phyloP scores from a whole-genome alignment of 2,113 vertebrate species.

The Barnardius zonarius region DNA sequence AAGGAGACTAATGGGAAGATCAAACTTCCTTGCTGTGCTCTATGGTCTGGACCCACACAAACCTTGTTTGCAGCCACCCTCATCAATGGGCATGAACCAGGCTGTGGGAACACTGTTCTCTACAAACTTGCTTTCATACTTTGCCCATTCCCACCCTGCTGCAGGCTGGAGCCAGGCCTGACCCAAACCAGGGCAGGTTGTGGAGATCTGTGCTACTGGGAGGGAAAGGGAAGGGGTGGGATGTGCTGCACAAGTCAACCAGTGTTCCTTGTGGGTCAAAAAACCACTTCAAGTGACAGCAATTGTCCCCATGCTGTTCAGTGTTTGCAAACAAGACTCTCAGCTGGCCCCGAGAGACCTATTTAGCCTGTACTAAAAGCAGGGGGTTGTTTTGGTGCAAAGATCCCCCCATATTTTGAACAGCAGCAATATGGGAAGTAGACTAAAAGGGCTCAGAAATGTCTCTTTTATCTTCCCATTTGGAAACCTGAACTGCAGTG shows the following conservation, averaged over 20 bases:
- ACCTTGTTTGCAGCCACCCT: not conserved
- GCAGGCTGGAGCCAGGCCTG: not conserved
- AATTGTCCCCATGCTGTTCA: not conserved
- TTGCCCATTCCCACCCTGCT: not conserved
- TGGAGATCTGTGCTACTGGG: not conserved
- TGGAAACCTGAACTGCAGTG: not conserved
- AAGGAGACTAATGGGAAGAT: not conserved
- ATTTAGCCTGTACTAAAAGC: not conserved
- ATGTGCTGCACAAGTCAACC: not conserved
- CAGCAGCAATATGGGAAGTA: not conserved
- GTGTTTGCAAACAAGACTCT: conserved; percentile 14
- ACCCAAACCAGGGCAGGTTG: not conserved
- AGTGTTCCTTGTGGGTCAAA: not conserved
- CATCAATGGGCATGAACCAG: not conserved
- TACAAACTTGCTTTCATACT: not conserved
- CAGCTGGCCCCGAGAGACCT: not conserved
- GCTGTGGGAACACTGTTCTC: not conserved
- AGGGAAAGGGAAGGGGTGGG: not conserved
- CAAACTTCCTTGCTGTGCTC: not conserved
- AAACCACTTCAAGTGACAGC: not conserved
- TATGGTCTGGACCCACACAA: not conserved
- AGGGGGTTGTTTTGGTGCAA: not conserved
- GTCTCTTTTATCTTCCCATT: conserved; percentile 27
- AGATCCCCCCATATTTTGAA: not conserved
- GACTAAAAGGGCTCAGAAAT: not conserved